Evolutionary conservation across 2,888 invertebrate species (phyloP).

Genomic region (Drosophila atripex): DNA sequence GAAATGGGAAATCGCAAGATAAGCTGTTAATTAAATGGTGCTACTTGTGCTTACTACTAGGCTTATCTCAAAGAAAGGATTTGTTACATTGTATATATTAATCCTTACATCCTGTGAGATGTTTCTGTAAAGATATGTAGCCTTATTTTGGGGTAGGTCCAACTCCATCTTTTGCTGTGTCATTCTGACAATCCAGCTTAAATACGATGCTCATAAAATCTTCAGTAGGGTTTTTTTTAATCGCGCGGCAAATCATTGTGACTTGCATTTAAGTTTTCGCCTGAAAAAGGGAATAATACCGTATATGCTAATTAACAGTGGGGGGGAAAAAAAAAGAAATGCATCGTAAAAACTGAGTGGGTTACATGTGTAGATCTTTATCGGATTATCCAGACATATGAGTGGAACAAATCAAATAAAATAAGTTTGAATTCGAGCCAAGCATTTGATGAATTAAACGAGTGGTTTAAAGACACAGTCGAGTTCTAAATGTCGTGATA

Average conservation of each 20-base stretch:
- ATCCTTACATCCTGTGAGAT: neutral
- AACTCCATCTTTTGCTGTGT: neutral
- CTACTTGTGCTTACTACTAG: neutral
- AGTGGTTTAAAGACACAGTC: constrained; percentile 45
- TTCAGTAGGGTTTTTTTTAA: constrained; percentile 19
- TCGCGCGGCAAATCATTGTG: constrained; percentile 33
- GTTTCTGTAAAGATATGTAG: constrained; percentile 16
- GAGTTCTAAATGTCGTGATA: constrained; percentile 73
- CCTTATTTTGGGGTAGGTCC: constrained; percentile 59
- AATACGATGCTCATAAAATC: constrained; percentile 15
- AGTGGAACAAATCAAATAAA: constrained; percentile 10
- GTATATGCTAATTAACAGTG: constrained; percentile 21
- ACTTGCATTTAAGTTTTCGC: constrained; percentile 37
- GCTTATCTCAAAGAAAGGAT: neutral
- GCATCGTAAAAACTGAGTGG: neutral
- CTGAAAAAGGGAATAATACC: constrained; percentile 11
- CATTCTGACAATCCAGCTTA: constrained; percentile 6
- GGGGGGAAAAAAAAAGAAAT: neutral
- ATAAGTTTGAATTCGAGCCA: constrained; percentile 19
- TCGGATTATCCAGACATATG: neutral
- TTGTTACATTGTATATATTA: too few species aligned
- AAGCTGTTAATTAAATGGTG: constrained; percentile 10
- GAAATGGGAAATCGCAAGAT: constrained; percentile 13
- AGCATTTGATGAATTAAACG: constrained; percentile 23
- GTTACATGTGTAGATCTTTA: neutral